Conservation (phyloP, 2,888 invertebrate genomes). For the Tipula unca region DNA sequence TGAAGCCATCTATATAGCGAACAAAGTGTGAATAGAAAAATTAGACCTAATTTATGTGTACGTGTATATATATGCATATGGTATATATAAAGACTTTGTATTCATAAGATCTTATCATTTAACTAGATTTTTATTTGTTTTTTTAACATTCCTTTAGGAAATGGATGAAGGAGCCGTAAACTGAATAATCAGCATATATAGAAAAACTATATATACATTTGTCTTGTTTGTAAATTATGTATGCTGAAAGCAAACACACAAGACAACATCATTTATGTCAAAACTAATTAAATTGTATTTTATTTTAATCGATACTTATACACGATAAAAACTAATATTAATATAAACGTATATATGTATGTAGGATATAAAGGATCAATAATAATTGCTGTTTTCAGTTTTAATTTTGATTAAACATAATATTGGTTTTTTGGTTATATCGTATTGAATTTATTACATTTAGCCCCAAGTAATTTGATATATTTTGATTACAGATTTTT, state of each 20-base stretch:
- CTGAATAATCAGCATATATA: neutral
- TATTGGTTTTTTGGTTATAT: neutral
- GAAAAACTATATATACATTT: neutral
- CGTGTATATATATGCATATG: neutral
- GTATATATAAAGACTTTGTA: neutral
- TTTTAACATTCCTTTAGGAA: neutral
- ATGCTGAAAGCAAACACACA: neutral
- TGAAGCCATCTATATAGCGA: neutral
- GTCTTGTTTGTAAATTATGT: neutral
- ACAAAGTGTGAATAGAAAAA: neutral
- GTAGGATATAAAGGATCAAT: neutral
- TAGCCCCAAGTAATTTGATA: neutral
- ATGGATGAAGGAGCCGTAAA: neutral
- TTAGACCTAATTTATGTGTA: neutral
- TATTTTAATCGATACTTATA: neutral
- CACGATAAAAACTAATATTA: neutral
- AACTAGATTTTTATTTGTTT: neutral
- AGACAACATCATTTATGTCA: neutral
- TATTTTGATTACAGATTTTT: neutral
- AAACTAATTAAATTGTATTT: neutral
- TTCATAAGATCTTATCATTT: neutral
- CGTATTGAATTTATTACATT: neutral
- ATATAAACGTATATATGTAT: neutral
- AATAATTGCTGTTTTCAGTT: neutral
- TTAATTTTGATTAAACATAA: neutral